These are phyloP conservation scores for Polydrusus pterygomalis DNA, from an alignment of 2,888 invertebrate genomes.

Conservation along the genomic window DNA sequence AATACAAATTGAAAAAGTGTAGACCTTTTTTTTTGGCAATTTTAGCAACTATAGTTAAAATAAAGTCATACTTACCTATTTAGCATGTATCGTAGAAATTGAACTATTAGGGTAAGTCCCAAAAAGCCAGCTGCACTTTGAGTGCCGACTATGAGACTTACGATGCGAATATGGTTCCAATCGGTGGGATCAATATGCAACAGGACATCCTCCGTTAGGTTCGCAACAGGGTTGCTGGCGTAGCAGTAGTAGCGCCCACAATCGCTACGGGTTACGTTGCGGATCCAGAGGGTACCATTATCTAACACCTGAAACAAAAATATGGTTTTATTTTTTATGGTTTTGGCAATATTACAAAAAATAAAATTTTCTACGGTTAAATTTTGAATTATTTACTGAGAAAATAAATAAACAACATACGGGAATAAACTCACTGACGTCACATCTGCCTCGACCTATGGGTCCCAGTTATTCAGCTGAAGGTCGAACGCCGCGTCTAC, in stretches of 20 bases:
- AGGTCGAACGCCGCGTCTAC: too few relatives aligned
- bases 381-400: too few relatives aligned
- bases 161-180: slow-evolving; percentile 87
- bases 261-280: slow-evolving; percentile 81
- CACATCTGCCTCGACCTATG: too few relatives aligned
- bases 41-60: background rate
- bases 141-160: slow-evolving; percentile 88
- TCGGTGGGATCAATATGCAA: slow-evolving; percentile 91
- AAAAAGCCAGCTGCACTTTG: slow-evolving; percentile 88
- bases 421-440: too few relatives aligned
- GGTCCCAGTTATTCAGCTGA: too few relatives aligned
- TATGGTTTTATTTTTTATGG: background rate
- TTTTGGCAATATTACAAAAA: too few relatives aligned
- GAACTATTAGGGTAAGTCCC: slow-evolving; percentile 85
- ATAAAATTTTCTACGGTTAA: too few relatives aligned
- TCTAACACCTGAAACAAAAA: slow-evolving; percentile 79
- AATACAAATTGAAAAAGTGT: too few relatives aligned
- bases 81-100: slow-evolving; percentile 82
- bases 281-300: slow-evolving; percentile 68
- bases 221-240: slow-evolving; percentile 89
- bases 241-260: slow-evolving; percentile 91
- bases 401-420: too few relatives aligned
- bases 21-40: too few relatives aligned
- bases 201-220: slow-evolving; percentile 83
- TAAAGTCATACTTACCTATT: slow-evolving; percentile 77